These are phyloP conservation scores for Acronicta aceris DNA, from an alignment of 2,888 invertebrate species.

Conservation along the genomic window DNA sequence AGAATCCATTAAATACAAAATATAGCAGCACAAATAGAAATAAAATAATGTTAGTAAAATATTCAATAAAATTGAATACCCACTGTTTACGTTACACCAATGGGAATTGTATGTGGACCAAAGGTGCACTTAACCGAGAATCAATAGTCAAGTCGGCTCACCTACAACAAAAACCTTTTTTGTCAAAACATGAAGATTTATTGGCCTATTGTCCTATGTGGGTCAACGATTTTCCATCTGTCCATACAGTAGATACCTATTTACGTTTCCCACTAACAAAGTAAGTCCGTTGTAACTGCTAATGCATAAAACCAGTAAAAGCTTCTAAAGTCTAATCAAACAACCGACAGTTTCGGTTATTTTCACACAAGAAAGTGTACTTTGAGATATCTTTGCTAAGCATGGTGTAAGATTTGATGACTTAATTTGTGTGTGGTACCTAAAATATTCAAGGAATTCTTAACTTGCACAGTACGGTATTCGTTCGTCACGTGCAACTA, in stretches of 20 bases:
- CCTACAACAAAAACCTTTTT: constrained; percentile 71
- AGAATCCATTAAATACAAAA: constrained; percentile 19
- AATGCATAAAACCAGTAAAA: constrained; percentile 64
- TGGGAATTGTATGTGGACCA: constrained; percentile 42
- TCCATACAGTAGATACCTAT: constrained; percentile 56
- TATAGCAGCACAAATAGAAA: constrained; percentile 17
- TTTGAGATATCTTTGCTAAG: constrained; percentile 14
- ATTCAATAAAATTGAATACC: constrained; percentile 44
- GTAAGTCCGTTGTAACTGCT: constrained; percentile 64
- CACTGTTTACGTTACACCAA: constrained; percentile 37
- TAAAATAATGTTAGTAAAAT: constrained; percentile 25
- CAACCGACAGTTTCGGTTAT: constrained; percentile 27
- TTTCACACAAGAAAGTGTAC: constrained; percentile 31
- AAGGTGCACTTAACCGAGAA: constrained; percentile 55
- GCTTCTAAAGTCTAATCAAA: constrained; percentile 47
- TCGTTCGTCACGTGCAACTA: too few species aligned
- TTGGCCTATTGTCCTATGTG: constrained; percentile 79
- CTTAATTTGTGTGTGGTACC: neutral
- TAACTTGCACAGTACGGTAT: too few species aligned
- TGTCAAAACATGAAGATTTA: constrained; percentile 80
- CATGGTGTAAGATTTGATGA: constrained; percentile 2
- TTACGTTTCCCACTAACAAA: constrained; percentile 70
- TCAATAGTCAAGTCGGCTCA: constrained; percentile 59
- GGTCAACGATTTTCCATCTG: constrained; percentile 80
- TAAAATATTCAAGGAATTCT: too few species aligned